Evolutionary conservation across 1,140 invertebrate genomes (phyloP).

Genomic region (roundworm (Caenorhabditis elegans)): DNA sequence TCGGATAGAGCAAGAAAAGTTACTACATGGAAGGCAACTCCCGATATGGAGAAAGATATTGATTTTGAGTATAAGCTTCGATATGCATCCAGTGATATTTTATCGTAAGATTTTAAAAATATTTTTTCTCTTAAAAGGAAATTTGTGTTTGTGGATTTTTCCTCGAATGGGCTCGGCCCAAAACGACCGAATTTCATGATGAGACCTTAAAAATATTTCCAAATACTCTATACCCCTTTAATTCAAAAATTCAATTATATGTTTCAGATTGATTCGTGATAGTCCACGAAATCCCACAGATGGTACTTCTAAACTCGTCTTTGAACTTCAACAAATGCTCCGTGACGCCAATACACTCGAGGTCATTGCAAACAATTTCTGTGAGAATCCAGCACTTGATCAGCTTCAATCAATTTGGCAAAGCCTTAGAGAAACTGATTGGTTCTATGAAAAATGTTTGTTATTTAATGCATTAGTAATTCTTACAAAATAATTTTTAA

Average conservation of each 20-base stretch:
- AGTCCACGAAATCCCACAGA: not conserved
- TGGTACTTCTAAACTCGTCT: not conserved
- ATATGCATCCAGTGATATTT: not conserved
- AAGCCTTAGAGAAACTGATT: not conserved
- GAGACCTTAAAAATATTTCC: too few species aligned
- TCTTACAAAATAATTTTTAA: not conserved
- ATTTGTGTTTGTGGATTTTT: not conserved
- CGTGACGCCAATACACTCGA: not conserved
- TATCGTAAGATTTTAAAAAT: not conserved
- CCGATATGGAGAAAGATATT: slow-evolving; percentile 12
- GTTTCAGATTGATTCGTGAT: slow-evolving; percentile 22
- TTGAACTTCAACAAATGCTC: not conserved
- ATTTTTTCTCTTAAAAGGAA: not conserved
- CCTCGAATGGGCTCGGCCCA: too few species aligned
- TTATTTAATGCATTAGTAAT: not conserved
- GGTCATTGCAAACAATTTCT: not conserved
- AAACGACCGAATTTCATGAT: too few species aligned
- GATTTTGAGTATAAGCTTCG: not conserved
- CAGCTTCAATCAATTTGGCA: not conserved
- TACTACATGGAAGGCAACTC: not conserved
- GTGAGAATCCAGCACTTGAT: not conserved
- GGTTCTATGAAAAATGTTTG: not conserved
- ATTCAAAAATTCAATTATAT: too few species aligned
- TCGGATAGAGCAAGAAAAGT: not conserved
- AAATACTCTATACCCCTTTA: too few species aligned